Evolutionary conservation across 2,888 invertebrate species (phyloP), one percentile per base, ranked within the genome.

Genomic region (Thymelicus acteon): DNA sequence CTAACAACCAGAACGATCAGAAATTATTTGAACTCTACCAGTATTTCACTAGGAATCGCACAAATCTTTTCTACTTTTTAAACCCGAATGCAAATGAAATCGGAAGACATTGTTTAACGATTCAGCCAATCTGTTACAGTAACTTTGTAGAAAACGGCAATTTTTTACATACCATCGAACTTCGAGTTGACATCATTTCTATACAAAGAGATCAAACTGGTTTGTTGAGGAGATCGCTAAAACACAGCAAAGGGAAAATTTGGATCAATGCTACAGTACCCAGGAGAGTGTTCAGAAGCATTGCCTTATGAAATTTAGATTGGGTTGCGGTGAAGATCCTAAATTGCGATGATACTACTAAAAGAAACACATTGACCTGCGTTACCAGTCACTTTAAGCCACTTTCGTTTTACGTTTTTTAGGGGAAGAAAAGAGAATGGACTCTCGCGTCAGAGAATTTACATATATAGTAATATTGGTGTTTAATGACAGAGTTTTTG

Each of bases 161-260:
- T 58, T 69, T 69, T 69, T 47, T 48, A 63, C 69, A 39, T 54
- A 58, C 83, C 82, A 84, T 85, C 83, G 81, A 85, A 85, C 84
- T 87, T 82, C 80, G 78, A 78, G 76, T 87, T 83, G 80, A 54
- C 84, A 84, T 85, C 83, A 88, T 89, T 88, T 85, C 84, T 84
- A 88, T 90, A 90, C 88, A 87, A 88, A 88, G 79, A 84, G 77
- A 77, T 77, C 77, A 77, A 73, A 83, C 76, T 77, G 75, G 76
- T 78, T 80, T 74, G 79, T 73, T 70, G 72, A 75, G 77, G 80
- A 80, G 81, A 79, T 73, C 81, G 80, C 76, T 80, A 80, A 84
- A 85, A 80, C 73, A 73, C 74, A 75, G 74, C 73, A 74, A 67
- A 75, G 75, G 76, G 76, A 77, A 74, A 75, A 75, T 74, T 71